Evolutionary conservation across 2,797 vertebrate genomes (phyloP).

Genomic region (Nannoperca australis): DNA sequence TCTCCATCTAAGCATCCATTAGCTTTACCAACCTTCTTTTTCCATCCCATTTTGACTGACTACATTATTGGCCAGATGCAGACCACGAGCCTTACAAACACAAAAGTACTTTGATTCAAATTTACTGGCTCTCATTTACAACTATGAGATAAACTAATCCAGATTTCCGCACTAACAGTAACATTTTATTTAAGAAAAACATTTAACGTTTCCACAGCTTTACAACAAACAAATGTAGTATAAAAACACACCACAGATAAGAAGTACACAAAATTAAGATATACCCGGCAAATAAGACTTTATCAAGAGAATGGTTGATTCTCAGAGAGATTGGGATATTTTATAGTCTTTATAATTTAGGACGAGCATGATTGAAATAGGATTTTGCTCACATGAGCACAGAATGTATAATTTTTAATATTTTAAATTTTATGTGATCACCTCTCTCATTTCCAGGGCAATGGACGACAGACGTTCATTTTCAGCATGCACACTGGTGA

Average conservation of each 20-base stretch:
- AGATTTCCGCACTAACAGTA: neutral
- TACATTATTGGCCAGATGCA: too few species aligned
- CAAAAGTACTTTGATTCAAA: constrained; percentile 1
- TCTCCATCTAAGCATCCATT: neutral
- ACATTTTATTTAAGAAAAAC: neutral
- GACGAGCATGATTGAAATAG: neutral
- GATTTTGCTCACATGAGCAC: neutral
- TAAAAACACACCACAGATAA: neutral
- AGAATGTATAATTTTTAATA: neutral
- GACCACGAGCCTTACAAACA: neutral
- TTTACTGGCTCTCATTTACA: neutral
- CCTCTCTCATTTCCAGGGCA: constrained; percentile 93
- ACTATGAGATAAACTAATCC: neutral
- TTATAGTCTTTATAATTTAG: neutral
- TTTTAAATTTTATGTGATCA: constrained; percentile 58
- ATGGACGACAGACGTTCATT: constrained; percentile 92
- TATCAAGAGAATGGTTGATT: neutral
- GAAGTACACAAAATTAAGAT: neutral
- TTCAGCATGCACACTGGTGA: constrained; percentile 91
- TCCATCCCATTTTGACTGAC: neutral
- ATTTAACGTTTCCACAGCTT: neutral
- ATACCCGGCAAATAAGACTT: neutral
- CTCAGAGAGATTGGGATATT: neutral
- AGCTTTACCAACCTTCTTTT: constrained; percentile 2
- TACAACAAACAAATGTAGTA: neutral